These are phyloP conservation scores for Drosophila mulleri DNA, from an alignment of 2,888 invertebrate genomes.

Conservation along the genomic window DNA sequence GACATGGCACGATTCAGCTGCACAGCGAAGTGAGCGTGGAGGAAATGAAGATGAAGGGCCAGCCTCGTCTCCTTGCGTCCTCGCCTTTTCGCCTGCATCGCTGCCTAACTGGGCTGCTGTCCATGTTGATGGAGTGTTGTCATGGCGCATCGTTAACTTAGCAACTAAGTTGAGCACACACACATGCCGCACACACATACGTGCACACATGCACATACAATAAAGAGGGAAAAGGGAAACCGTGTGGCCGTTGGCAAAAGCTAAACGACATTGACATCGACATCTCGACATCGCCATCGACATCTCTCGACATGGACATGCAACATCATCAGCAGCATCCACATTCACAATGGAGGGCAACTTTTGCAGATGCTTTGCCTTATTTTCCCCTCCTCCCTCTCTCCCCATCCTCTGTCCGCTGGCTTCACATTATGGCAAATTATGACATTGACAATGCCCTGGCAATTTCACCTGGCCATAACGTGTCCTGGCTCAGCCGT, in stretches of 20 bases:
- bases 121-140: slow-evolving; percentile 64
- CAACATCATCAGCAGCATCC: slow-evolving; percentile 63
- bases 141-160: slow-evolving; percentile 64
- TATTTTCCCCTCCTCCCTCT: background rate
- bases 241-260: slow-evolving; percentile 34
- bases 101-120: slow-evolving; percentile 48
- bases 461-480: slow-evolving; percentile 54
- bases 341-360: slow-evolving; percentile 35
- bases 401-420: background rate
- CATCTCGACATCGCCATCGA: slow-evolving; percentile 62
- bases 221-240: background rate
- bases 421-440: slow-evolving; percentile 70
- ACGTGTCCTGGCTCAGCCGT: slow-evolving; percentile 46
- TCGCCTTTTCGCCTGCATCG: slow-evolving; percentile 4
- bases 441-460: slow-evolving; percentile 72
- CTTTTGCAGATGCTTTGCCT: slow-evolving; percentile 4
- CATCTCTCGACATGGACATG: slow-evolving; percentile 63
- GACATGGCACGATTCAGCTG: slow-evolving; percentile 60
- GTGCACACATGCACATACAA: background rate
- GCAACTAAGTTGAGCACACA: slow-evolving; percentile 56
- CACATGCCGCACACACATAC: slow-evolving; percentile 7
- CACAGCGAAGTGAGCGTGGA: background rate
- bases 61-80: background rate
- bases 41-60: background rate
- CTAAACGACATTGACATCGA: slow-evolving; percentile 64